phyloP scores from a whole-genome alignment of 1,140 invertebrate genomes.

The Ylistrum balloti region DNA sequence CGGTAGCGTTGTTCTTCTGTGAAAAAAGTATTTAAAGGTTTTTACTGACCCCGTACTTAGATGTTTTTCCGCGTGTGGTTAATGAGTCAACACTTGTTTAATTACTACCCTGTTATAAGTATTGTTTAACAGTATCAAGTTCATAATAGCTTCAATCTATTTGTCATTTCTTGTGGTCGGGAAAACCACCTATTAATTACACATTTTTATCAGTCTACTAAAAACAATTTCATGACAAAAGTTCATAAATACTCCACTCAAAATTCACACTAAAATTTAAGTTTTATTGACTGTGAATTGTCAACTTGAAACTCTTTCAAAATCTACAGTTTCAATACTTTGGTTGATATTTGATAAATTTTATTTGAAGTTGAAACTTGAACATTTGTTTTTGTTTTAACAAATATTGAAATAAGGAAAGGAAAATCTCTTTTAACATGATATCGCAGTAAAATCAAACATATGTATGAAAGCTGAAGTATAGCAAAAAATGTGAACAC shows the following conservation, averaged over 20 bases:
- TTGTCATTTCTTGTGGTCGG: background rate
- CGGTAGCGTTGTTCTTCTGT: background rate
- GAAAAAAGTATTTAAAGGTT: background rate
- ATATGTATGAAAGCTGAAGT: background rate
- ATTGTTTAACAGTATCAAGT: background rate
- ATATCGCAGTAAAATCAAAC: no score
- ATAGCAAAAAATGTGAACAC: background rate
- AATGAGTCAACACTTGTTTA: conserved; percentile 19
- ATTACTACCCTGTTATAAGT: background rate
- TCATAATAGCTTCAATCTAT: background rate
- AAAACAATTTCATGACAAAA: background rate
- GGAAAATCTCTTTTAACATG: no score
- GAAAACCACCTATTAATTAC: conserved; percentile 33
- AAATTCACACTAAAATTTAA: background rate
- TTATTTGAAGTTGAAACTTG: background rate
- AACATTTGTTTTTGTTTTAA: background rate
- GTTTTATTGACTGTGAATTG: background rate
- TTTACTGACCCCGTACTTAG: conserved; percentile 25
- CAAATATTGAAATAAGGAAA: background rate
- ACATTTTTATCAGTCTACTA: background rate
- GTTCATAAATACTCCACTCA: background rate
- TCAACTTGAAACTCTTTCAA: background rate
- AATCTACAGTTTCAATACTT: background rate
- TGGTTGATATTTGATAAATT: background rate
- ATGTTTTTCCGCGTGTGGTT: background rate